phyloP scores from a whole-genome alignment of 1,140 invertebrate species.

The Drosophila ananassae region DNA sequence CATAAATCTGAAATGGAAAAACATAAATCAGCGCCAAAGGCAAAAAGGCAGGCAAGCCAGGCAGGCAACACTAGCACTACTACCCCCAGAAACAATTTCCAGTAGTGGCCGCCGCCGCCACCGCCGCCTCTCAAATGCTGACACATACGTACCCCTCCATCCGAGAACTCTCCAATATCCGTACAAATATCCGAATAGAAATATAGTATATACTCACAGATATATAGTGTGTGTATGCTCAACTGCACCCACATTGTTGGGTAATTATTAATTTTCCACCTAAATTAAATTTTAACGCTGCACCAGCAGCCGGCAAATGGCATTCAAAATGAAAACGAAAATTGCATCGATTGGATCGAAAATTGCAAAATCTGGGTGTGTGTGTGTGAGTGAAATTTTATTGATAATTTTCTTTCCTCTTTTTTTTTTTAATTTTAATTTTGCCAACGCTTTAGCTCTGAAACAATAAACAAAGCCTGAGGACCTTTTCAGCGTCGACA shows the following conservation, averaged over 20 bases:
- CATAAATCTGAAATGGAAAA: slow-evolving; percentile 82
- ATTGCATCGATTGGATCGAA: slow-evolving; percentile 69
- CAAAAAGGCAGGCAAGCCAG: slow-evolving; percentile 10
- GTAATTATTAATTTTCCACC: slow-evolving; percentile 82
- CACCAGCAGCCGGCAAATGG: slow-evolving; percentile 47
- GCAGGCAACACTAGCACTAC: slow-evolving; percentile 12
- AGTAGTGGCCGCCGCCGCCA: slow-evolving; percentile 33
- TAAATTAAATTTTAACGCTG: slow-evolving; percentile 78
- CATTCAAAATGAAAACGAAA: slow-evolving; percentile 76
- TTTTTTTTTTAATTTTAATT: slow-evolving; percentile 40
- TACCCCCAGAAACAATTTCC: slow-evolving; percentile 62
- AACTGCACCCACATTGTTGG: slow-evolving; percentile 75
- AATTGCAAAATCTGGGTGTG: slow-evolving; percentile 50
- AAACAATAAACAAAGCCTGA: slow-evolving; percentile 60
- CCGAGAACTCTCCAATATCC: slow-evolving; percentile 26
- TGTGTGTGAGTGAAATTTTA: slow-evolving; percentile 9
- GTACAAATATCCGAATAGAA: background rate
- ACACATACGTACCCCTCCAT: slow-evolving; percentile 39
- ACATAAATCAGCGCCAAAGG: slow-evolving; percentile 77
- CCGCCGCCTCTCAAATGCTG: slow-evolving; percentile 55
- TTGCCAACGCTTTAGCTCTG: slow-evolving; percentile 31
- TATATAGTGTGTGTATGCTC: slow-evolving; percentile 16
- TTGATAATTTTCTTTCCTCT: slow-evolving; percentile 2
- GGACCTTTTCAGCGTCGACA: slow-evolving; percentile 38
- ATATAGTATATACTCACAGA: slow-evolving; percentile 2